Evolutionary conservation across 2,797 vertebrate genomes (phyloP).

Genomic region (Erpetoichthys calabaricus): DNA sequence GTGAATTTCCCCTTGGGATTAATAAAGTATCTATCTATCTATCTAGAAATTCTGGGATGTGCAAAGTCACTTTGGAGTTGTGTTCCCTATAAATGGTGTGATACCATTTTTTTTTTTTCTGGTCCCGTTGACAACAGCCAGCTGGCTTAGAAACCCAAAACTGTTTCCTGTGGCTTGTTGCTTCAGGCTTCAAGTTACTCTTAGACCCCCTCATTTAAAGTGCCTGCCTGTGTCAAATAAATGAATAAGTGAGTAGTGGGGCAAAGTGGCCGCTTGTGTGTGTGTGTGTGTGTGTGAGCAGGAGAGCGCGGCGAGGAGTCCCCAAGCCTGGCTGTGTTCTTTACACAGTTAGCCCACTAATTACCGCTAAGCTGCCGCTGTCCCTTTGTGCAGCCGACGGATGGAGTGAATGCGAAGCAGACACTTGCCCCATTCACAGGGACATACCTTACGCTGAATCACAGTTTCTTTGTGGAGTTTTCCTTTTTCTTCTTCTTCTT

Average conservation of each 20-base stretch:
- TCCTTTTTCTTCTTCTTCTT: slow-evolving; percentile 22
- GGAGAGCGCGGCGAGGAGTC: not conserved
- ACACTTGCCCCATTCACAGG: slow-evolving; percentile 48
- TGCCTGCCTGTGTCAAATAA: slow-evolving; percentile 8
- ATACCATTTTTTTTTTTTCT: too few species aligned
- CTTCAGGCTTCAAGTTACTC: too few species aligned
- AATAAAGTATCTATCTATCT: too few species aligned
- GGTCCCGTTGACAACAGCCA: too few species aligned
- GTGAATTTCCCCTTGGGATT: too few species aligned
- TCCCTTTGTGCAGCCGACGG: slow-evolving; percentile 42
- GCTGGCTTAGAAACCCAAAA: too few species aligned
- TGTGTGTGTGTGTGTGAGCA: slow-evolving; percentile 5
- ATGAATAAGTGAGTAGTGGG: slow-evolving; percentile 22
- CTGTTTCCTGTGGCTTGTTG: too few species aligned
- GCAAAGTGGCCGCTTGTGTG: slow-evolving; percentile 5
- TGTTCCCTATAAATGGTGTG: too few species aligned
- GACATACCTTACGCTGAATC: slow-evolving; percentile 41
- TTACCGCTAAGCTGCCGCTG: slow-evolving; percentile 45
- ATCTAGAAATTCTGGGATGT: too few species aligned
- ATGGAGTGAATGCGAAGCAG: slow-evolving; percentile 35
- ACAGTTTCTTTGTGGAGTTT: slow-evolving; percentile 15
- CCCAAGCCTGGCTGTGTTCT: slow-evolving; percentile 33
- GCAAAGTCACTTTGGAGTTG: too few species aligned
- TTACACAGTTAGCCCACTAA: slow-evolving; percentile 54
- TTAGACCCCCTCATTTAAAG: not conserved